These are phyloP conservation scores for Gallirallus australis DNA, from an alignment of 2,797 vertebrate genomes.

Conservation along the genomic window DNA sequence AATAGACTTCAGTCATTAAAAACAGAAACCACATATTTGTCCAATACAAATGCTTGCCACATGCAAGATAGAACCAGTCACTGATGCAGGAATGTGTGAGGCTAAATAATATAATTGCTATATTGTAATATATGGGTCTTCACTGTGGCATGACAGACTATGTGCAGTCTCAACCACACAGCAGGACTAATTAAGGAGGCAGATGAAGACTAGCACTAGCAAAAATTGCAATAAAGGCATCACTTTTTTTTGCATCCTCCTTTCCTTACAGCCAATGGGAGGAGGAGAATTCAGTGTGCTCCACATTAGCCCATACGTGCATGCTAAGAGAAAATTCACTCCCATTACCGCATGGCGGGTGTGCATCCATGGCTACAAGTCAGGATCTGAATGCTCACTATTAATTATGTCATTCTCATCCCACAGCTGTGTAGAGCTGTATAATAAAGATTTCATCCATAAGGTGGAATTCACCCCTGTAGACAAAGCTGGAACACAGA, in stretches of 20 bases:
- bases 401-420: constrained; percentile 28
- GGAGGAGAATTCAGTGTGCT: constrained; percentile 14
- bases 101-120: constrained; percentile 43
- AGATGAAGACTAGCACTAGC: neutral
- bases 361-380: constrained; percentile 3
- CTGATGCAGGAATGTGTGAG: neutral
- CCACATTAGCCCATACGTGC: constrained; percentile 36
- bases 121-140: constrained; percentile 35
- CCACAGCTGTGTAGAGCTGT: neutral
- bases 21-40: neutral
- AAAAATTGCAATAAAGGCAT: neutral
- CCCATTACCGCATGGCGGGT: constrained; percentile 2
- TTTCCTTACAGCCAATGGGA: neutral
- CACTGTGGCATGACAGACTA: neutral
- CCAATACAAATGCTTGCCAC: neutral
- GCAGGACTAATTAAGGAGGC: constrained; percentile 58
- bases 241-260: neutral
- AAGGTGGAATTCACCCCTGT: neutral
- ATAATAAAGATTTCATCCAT: neutral
- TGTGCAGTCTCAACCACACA: constrained; percentile 16
- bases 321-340: constrained; percentile 47
- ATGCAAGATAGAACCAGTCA: neutral
- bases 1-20: neutral
- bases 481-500: neutral
- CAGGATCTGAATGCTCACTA: neutral